These are phyloP conservation scores for Cavia porcellus DNA, from an alignment of 2,113 vertebrate species.

Conservation along the genomic window DNA sequence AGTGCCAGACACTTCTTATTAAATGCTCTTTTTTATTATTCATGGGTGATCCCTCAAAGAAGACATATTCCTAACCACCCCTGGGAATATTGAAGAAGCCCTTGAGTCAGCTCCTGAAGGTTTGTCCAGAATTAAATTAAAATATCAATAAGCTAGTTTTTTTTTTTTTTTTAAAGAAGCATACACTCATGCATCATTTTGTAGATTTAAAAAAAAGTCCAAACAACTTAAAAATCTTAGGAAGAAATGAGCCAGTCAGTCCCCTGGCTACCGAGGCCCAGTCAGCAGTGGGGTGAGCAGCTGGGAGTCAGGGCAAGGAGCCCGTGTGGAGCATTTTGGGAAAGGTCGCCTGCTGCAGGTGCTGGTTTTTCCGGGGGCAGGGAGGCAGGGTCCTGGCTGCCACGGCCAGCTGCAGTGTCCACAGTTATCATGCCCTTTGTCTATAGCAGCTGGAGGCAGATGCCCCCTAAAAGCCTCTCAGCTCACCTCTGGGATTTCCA, in stretches of 20 bases:
- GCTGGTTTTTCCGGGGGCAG: neutral
- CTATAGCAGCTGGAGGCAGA: fast-evolving
- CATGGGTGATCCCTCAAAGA: neutral
- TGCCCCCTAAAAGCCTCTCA: neutral
- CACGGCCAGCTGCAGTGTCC: fast-evolving
- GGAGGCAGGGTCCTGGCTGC: neutral
- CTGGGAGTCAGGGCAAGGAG: fast-evolving
- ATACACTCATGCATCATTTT: neutral
- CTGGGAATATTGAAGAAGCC: conserved; percentile 10
- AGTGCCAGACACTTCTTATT: neutral
- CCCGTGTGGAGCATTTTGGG: neutral
- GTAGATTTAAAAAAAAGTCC: conserved; percentile 25
- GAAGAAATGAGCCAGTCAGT: neutral
- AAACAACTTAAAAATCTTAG: neutral
- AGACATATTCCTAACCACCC: neutral
- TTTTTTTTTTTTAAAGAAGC: conserved; percentile 29
- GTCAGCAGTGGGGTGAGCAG: fast-evolving
- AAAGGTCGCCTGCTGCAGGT: too few species aligned
- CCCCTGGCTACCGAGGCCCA: fast-evolving
- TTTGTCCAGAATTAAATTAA: conserved; percentile 64
- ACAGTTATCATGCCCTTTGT: fast-evolving
- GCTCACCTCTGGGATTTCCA: neutral
- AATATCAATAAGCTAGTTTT: conserved; percentile 60
- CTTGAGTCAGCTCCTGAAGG: conserved; percentile 58
- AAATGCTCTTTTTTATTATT: conserved; percentile 44